Percentiles rank a stretch among this genome's conserved stretches.
Conservation (phyloP, 2,888 invertebrate species). For the Agriopis aurantiaria region DNA sequence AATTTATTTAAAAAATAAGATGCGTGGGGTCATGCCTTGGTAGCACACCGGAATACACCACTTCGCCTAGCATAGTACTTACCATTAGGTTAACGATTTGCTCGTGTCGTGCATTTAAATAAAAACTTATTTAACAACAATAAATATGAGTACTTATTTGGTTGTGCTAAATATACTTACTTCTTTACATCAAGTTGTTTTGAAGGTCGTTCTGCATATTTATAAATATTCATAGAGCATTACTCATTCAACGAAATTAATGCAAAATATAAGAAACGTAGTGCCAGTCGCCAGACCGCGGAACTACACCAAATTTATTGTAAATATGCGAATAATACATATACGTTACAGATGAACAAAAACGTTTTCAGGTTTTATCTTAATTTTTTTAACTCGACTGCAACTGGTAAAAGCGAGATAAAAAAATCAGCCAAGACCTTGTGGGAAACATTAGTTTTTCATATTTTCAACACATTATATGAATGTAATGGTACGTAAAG, state of each 20-base stretch:
- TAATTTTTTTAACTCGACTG: no score
- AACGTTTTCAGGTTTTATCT: not conserved
- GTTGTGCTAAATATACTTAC: not conserved
- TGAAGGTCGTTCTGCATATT: conserved; percentile 6
- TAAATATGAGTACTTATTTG: conserved; percentile 5
- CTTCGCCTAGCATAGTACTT: not conserved
- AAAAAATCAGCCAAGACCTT: no score
- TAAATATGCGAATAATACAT: not conserved
- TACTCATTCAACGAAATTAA: conserved; percentile 10
- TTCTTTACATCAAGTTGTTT: conserved; percentile 2
- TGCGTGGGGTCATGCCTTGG: not conserved
- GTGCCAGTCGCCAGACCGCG: not conserved
- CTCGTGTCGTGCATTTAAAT: not conserved
- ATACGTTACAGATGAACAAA: conserved; percentile 1
- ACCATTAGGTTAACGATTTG: not conserved
- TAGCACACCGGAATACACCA: not conserved
- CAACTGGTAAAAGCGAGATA: no score
- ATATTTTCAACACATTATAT: no score
- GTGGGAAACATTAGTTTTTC: no score
- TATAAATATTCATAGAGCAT: conserved; percentile 15
- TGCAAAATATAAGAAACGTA: conserved; percentile 6
- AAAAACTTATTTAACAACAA: conserved; percentile 5
- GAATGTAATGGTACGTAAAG: no score
- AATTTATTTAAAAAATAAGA: not conserved
- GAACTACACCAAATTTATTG: conserved; percentile 6